Conservation (phyloP, 2,888 invertebrate species). For the Polyommatus icarus region DNA sequence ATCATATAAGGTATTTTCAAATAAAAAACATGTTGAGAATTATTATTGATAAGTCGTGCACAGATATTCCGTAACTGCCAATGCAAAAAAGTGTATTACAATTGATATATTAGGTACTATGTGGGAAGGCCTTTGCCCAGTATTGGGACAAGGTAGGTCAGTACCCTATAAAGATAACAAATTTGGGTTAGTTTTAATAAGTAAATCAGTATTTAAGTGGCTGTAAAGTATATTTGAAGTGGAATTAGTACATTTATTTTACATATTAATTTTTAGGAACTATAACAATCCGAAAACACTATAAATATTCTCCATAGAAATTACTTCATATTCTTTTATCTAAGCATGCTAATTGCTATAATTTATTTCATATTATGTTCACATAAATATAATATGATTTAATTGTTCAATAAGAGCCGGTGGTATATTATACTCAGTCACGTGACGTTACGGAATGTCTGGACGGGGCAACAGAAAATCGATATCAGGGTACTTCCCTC, state of each 20-base stretch:
- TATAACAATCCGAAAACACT: background rate
- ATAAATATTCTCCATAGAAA: background rate
- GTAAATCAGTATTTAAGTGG: background rate
- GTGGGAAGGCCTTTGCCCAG: too few relatives aligned
- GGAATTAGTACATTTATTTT: background rate
- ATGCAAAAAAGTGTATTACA: too few relatives aligned
- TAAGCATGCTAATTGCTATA: background rate
- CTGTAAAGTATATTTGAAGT: background rate
- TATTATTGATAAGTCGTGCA: constrained; percentile 42
- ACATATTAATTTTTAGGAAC: background rate
- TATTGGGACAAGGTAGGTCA: too few relatives aligned
- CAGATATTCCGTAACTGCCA: constrained; percentile 37
- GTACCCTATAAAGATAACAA: too few relatives aligned
- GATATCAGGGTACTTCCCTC: constrained; percentile 77
- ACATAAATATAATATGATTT: background rate
- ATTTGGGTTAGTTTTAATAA: background rate
- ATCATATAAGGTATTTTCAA: constrained; percentile 50
- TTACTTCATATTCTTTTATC: background rate
- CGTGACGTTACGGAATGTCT: constrained; percentile 48
- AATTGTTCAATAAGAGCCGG: background rate
- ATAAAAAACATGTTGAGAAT: constrained; percentile 57
- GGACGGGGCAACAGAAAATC: constrained; percentile 62
- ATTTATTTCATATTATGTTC: background rate
- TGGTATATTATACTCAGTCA: constrained; percentile 25
- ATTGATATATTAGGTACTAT: too few relatives aligned